Percentiles rank a stretch among this genome's conserved stretches.
Conservation (phyloP, 1,140 invertebrate species). For the Aphelinus atriplicis region DNA sequence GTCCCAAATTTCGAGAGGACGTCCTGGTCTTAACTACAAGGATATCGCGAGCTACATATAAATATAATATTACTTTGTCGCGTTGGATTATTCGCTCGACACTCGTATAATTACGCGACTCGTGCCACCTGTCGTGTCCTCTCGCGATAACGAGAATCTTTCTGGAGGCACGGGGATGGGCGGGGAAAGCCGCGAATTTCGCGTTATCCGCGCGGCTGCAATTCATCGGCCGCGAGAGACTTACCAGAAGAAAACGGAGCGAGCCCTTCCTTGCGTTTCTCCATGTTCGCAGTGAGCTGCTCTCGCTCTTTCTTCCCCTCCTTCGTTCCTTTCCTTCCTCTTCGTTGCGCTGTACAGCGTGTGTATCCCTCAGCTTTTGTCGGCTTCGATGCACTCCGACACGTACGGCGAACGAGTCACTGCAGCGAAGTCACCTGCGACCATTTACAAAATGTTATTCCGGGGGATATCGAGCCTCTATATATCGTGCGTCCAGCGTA, state of each 20-base stretch:
- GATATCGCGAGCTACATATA: too few species aligned
- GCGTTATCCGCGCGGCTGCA: too few species aligned
- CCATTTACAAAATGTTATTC: slow-evolving; percentile 30
- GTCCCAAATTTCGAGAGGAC: too few species aligned
- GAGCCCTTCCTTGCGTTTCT: slow-evolving; percentile 59
- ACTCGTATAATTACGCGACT: too few species aligned
- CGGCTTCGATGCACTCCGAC: slow-evolving; percentile 2
- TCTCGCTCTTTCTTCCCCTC: not conserved
- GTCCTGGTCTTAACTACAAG: too few species aligned
- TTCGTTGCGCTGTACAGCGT: too few species aligned
- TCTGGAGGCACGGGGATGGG: not conserved
- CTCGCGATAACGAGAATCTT: slow-evolving; percentile 35
- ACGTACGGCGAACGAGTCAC: slow-evolving; percentile 14
- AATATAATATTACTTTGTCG: too few species aligned
- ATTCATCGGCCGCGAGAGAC: slow-evolving; percentile 26
- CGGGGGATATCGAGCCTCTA: not conserved
- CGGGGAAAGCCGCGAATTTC: too few species aligned
- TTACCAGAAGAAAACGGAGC: slow-evolving; percentile 62
- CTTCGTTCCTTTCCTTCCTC: not conserved
- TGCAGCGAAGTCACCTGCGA: slow-evolving; percentile 32
- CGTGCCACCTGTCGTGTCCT: slow-evolving; percentile 18
- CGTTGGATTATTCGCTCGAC: too few species aligned
- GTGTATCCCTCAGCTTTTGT: not conserved
- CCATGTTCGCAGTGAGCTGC: slow-evolving; percentile 47
- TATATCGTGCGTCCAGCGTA: too few species aligned